Evolutionary conservation across 1,140 invertebrate genomes (phyloP).

Genomic region (Rhyacophila brunnea): DNA sequence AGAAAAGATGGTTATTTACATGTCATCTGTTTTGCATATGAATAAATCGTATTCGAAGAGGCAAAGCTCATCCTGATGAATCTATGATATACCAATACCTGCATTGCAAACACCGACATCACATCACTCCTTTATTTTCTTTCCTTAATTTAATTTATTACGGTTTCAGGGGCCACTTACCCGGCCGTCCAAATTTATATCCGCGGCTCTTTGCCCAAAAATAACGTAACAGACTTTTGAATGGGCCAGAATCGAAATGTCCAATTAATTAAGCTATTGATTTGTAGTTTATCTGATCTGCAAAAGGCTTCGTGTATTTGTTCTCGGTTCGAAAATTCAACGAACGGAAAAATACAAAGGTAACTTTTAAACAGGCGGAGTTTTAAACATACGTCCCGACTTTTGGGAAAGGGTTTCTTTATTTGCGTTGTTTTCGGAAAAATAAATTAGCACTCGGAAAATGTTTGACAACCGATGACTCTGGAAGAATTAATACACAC

Average conservation of each 20-base stretch:
- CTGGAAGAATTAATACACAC: slow-evolving; percentile 26
- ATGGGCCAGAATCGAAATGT: slow-evolving; percentile 36
- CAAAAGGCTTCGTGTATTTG: slow-evolving; percentile 19
- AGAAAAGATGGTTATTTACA: no score
- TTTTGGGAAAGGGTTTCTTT: background rate
- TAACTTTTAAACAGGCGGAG: no score
- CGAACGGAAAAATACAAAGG: background rate
- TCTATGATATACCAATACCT: background rate
- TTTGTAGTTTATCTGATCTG: slow-evolving; percentile 33
- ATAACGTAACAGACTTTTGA: slow-evolving; percentile 34
- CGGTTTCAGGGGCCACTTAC: slow-evolving; percentile 23
- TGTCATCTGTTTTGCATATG: no score
- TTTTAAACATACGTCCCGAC: background rate
- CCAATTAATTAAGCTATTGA: slow-evolving; percentile 38
- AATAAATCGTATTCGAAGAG: no score
- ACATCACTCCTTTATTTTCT: slow-evolving; percentile 16
- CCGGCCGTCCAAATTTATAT: slow-evolving; percentile 19
- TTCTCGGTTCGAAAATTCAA: slow-evolving; percentile 6
- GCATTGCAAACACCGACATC: slow-evolving; percentile 6
- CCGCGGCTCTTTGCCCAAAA: slow-evolving; percentile 6
- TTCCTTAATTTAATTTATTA: slow-evolving; percentile 36
- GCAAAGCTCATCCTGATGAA: no score
- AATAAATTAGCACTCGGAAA: slow-evolving; percentile 27
- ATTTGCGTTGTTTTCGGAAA: slow-evolving; percentile 18
- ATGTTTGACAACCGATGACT: slow-evolving; percentile 35